Percentiles rank a stretch among this genome's conserved stretches.
These are phyloP conservation scores for Hucho hucho DNA, from an alignment of 2,113 vertebrate genomes.

Conservation along the genomic window DNA sequence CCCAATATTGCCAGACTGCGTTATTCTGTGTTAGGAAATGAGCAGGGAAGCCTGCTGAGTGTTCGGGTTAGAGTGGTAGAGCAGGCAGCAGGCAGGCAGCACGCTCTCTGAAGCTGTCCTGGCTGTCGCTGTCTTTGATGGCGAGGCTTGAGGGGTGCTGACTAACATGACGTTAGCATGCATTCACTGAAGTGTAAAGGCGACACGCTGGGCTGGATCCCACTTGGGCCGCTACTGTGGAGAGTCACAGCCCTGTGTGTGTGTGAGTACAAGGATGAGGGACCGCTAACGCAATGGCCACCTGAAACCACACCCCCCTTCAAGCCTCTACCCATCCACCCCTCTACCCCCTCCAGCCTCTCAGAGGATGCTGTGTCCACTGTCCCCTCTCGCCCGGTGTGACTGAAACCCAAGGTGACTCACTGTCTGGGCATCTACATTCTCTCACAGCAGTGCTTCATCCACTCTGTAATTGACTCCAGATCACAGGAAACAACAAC, in stretches of 20 bases:
- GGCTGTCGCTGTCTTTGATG: slow-evolving; percentile 84
- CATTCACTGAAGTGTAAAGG: slow-evolving; percentile 75
- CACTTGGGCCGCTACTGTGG: slow-evolving; percentile 59
- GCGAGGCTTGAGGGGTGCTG: slow-evolving; percentile 75
- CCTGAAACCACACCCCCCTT: slow-evolving; percentile 51
- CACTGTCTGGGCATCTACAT: slow-evolving; percentile 72
- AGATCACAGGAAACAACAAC: slow-evolving; percentile 70
- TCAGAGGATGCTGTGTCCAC: slow-evolving; percentile 35
- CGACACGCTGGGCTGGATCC: slow-evolving; percentile 70
- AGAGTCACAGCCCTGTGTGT: slow-evolving; percentile 56
- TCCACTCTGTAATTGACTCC: slow-evolving; percentile 65
- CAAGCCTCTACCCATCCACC: neutral
- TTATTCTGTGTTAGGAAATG: slow-evolving; percentile 67
- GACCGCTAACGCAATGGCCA: slow-evolving; percentile 49
- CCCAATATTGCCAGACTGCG: slow-evolving; percentile 45
- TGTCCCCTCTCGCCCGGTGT: slow-evolving; percentile 13
- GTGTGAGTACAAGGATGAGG: slow-evolving; percentile 31
- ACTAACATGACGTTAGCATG: slow-evolving; percentile 80
- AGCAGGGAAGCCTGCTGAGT: slow-evolving; percentile 71
- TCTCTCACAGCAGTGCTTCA: slow-evolving; percentile 47
- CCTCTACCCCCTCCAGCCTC: neutral
- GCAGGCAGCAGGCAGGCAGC: slow-evolving; percentile 22
- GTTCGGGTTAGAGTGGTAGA: slow-evolving; percentile 70
- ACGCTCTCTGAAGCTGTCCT: slow-evolving; percentile 47
- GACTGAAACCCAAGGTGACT: slow-evolving; percentile 64